A percentile compares a stretch with the other conserved stretches of the same genome.
Evolutionary conservation across 2,113 vertebrate genomes (phyloP).

Genomic region (Noctilio leporinus): DNA sequence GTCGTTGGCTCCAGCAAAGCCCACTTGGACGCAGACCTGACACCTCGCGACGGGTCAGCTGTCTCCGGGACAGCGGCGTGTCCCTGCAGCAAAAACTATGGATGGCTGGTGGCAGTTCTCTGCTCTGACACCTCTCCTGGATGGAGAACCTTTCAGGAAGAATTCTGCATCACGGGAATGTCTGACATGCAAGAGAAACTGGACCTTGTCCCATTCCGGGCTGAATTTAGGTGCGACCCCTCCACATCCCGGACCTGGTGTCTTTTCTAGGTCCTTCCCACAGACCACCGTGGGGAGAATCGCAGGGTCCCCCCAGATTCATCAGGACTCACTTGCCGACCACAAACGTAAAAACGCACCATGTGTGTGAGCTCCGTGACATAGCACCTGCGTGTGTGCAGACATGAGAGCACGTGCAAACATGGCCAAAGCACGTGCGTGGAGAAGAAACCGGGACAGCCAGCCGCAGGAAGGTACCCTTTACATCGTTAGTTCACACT

Average conservation of each 20-base stretch:
- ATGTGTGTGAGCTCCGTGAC: neutral
- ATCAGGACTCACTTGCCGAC: neutral
- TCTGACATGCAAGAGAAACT: neutral
- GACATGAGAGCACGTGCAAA: neutral
- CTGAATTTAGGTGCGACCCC: neutral
- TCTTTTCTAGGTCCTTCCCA: neutral
- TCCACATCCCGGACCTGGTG: rapidly evolving
- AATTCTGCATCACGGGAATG: neutral
- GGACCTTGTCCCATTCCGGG: neutral
- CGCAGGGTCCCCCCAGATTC: neutral
- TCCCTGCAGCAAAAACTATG: neutral
- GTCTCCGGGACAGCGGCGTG: neutral
- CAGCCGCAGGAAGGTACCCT: too few species aligned
- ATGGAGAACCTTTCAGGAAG: neutral
- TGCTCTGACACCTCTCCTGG: neutral
- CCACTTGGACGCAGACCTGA: neutral
- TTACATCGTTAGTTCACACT: neutral
- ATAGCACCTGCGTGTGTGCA: neutral
- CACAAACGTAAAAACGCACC: neutral
- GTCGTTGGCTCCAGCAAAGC: neutral
- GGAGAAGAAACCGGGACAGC: rapidly evolving
- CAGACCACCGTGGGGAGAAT: neutral
- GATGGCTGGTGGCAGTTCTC: neutral
- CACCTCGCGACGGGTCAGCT: neutral
- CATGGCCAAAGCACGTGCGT: rapidly evolving